These are phyloP conservation scores for Rhogogaster chlorosoma DNA, from an alignment of 2,888 invertebrate genomes.

Conservation along the genomic window DNA sequence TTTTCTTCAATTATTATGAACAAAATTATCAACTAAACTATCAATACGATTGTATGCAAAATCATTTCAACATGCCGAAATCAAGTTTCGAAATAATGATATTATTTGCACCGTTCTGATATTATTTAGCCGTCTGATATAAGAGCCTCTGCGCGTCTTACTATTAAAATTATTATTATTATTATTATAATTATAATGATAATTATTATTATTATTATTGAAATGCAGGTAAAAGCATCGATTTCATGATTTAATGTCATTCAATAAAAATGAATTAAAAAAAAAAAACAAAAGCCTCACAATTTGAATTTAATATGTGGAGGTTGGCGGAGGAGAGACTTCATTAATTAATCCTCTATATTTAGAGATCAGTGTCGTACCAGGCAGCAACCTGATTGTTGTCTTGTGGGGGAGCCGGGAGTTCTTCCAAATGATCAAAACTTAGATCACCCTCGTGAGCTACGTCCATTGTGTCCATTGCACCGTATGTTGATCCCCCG, in stretches of 20 bases:
- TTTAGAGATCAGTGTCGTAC: slow-evolving; percentile 97
- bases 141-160: slow-evolving; percentile 16
- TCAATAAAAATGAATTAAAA: slow-evolving; percentile 23
- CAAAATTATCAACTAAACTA: background rate
- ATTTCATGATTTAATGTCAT: slow-evolving; percentile 23
- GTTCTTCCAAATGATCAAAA: slow-evolving; percentile 89
- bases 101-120: background rate
- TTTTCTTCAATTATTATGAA: background rate
- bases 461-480: slow-evolving; percentile 93
- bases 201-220: slow-evolving; percentile 11
- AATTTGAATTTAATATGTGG: slow-evolving; percentile 17
- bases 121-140: background rate
- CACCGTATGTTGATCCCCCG: slow-evolving; percentile 87
- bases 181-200: background rate
- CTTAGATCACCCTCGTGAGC: slow-evolving; percentile 87
- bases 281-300: slow-evolving; percentile 21
- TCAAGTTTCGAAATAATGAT: background rate
- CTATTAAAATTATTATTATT: background rate
- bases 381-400: slow-evolving; percentile 96
- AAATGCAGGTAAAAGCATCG: slow-evolving; percentile 42
- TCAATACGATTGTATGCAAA: background rate
- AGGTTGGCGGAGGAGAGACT: slow-evolving; percentile 19
- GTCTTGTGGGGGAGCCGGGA: slow-evolving; percentile 91
- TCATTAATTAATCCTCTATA: background rate
- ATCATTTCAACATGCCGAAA: background rate